Evolutionary conservation across 2,888 invertebrate species (phyloP), one percentile per base, ranked within the genome.

Genomic region (Cheilosia vernalis): DNA sequence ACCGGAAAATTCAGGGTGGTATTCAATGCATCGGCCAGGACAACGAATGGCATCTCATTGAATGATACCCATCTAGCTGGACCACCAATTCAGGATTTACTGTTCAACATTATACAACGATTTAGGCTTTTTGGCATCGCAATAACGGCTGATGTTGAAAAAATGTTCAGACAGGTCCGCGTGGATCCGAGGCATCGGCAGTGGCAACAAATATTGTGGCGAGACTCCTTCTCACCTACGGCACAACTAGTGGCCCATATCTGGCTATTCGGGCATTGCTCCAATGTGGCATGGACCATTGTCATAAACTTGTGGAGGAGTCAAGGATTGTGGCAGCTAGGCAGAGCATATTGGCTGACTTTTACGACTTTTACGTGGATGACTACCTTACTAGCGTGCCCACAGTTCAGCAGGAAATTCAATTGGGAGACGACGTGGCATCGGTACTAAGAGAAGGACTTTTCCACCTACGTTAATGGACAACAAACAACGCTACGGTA

Each of bases 1-100:
- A 72, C 63, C 15, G 33, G 42, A 0, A 81, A 86, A 53, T 78
- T 80, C 19, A 40, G 76, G 2, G 79, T 86, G 1, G 85, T 86
- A 5, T 81, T 85, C 51, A 72, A 72, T 30, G 61, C 61, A 27
- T 72, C 72, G 4, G 73, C 51, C 6, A 67, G 24, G 27, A 53
- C 53, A 67, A 24, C 49, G 4, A 40, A 40, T 24, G 67, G 66
- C 17, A n/a, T 53, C 10, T 53, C 66, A 42, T 24, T 53, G 7
- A 53, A 53, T n/a, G 66, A 66, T 9, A 51, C 51, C 15, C 51
- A 66, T 37, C 27, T 37, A 13, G 24, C 21, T 40, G 67, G 53
- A 0, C 40, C 55, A 40, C 10, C 17, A 19, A 53, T 61, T 44
- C 42, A 61, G n/a, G 42, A 61, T 24, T 24, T 61, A 30, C 42